A percentile compares a stretch with the other conserved stretches of the same genome.
These are phyloP conservation scores for Xiphophorus couchianus DNA, from an alignment of 2,113 vertebrate genomes.

Conservation along the genomic window DNA sequence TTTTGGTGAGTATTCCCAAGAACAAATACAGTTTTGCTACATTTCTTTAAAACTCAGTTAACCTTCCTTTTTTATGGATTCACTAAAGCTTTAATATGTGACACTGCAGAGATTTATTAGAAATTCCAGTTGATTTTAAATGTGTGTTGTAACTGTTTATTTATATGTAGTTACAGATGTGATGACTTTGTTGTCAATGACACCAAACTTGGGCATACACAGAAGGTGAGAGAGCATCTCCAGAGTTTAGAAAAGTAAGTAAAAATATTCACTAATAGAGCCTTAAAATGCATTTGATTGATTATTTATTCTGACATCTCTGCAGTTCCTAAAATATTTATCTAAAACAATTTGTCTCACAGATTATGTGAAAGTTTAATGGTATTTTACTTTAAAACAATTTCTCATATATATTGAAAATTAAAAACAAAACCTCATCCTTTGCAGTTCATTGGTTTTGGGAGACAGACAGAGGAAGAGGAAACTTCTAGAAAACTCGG, in stretches of 20 bases:
- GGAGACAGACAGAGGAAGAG: slow-evolving; percentile 93
- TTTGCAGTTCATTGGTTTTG: slow-evolving; percentile 85
- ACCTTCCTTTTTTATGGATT: not conserved
- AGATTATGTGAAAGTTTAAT: not conserved
- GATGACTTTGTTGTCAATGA: slow-evolving; percentile 99
- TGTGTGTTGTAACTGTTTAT: not conserved
- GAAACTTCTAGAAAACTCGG: slow-evolving; percentile 88
- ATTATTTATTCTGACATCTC: not conserved
- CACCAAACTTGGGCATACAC: slow-evolving; percentile 92
- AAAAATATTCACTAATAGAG: not conserved
- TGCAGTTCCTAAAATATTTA: not conserved
- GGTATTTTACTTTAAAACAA: not conserved
- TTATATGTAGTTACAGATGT: slow-evolving; percentile 91
- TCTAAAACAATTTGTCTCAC: not conserved
- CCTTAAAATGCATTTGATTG: not conserved
- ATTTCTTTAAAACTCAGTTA: not conserved
- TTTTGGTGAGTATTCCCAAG: slow-evolving; percentile 87
- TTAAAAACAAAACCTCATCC: not conserved
- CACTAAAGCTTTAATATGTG: not conserved
- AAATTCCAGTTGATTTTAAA: not conserved
- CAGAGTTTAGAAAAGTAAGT: slow-evolving; percentile 98
- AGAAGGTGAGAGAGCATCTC: slow-evolving; percentile 95
- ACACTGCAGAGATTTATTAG: not conserved
- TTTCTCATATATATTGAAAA: not conserved
- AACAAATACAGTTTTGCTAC: not conserved